phyloP scores from a whole-genome alignment of 2,888 invertebrate species.

The Trichopoda pennipes region DNA sequence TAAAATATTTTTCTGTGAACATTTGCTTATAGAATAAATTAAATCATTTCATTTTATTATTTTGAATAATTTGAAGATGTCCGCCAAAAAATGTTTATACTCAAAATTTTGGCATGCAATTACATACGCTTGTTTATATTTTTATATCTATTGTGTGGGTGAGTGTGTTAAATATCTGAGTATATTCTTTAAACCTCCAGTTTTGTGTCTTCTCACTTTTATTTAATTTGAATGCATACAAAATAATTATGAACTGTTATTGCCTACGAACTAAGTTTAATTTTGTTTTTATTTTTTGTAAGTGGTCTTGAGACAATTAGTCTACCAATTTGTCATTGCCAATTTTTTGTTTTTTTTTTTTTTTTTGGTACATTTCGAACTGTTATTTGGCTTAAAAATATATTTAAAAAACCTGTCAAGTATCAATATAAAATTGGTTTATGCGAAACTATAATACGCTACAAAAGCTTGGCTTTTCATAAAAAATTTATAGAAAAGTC shows the following conservation, averaged over 20 bases:
- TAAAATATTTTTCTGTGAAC: conserved; percentile 13
- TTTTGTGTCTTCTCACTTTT: conserved; percentile 7
- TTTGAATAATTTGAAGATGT: conserved; percentile 61
- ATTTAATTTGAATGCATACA: not conserved
- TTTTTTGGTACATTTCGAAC: not conserved
- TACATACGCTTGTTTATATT: not conserved
- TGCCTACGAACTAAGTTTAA: not conserved
- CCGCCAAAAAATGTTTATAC: conserved; percentile 68
- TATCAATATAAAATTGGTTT: too few species aligned
- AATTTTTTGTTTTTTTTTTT: too few species aligned
- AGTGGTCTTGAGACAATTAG: conserved; percentile 43
- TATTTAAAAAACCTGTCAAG: too few species aligned
- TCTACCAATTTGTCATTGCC: conserved; percentile 29
- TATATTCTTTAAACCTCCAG: conserved; percentile 50
- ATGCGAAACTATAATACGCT: too few species aligned
- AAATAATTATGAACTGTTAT: not conserved
- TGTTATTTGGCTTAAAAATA: conserved; percentile 6
- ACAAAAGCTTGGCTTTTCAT: too few species aligned
- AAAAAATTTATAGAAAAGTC: too few species aligned
- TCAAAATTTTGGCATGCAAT: conserved; percentile 25
- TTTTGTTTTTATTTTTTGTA: conserved; percentile 1
- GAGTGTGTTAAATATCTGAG: not conserved
- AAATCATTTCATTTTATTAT: conserved; percentile 4
- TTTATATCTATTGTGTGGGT: not conserved
- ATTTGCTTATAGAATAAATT: conserved; percentile 40